Conservation (phyloP, 2,113 vertebrate species). For the Bujurquina vittata region DNA sequence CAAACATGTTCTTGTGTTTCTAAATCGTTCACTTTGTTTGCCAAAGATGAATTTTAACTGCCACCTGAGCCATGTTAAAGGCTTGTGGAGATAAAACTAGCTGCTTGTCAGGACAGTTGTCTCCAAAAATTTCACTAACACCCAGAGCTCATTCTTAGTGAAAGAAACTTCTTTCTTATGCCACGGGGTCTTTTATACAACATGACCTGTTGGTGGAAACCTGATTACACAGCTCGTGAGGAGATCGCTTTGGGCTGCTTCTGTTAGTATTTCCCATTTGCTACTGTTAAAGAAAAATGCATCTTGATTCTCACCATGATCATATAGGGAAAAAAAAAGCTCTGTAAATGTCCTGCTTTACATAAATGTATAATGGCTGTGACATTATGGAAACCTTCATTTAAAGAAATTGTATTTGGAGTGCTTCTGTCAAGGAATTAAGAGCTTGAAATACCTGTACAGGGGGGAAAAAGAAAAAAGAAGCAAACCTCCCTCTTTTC, state of each 20-base stretch:
- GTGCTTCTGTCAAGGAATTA: constrained; percentile 13
- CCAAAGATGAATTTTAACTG: background rate
- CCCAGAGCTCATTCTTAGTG: background rate
- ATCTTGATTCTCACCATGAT: background rate
- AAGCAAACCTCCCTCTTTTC: background rate
- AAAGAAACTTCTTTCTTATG: background rate
- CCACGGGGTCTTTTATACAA: constrained; percentile 43
- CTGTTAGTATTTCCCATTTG: background rate
- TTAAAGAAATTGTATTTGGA: background rate
- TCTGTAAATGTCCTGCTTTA: background rate
- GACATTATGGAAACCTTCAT: background rate
- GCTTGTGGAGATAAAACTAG: background rate
- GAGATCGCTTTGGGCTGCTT: constrained; percentile 12
- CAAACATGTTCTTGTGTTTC: constrained; percentile 2
- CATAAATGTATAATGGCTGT: background rate
- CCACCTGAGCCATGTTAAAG: background rate
- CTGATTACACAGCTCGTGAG: constrained; percentile 18
- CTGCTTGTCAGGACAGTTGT: background rate
- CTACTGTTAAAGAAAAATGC: background rate
- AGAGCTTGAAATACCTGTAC: constrained; percentile 12
- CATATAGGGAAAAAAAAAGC: background rate
- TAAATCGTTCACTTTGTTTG: background rate
- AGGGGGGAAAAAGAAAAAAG: background rate
- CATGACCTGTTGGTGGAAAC: constrained; percentile 35
- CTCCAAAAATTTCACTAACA: background rate